Evolutionary conservation across 2,888 invertebrate genomes (phyloP).

Genomic region (Volucella inanis): DNA sequence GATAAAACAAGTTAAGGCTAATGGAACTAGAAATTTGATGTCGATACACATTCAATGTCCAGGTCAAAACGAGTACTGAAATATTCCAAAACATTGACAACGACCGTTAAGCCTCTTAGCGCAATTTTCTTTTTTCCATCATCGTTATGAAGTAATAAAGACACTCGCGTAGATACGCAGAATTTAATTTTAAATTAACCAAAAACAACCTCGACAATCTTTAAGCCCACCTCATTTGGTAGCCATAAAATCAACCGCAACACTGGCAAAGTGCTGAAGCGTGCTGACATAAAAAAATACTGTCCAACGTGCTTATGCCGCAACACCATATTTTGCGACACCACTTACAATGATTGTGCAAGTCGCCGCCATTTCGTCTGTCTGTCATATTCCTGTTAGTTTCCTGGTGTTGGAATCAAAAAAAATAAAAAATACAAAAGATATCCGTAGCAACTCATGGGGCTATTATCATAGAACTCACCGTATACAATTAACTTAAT

Average conservation of each 20-base stretch:
- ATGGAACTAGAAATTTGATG: too few species aligned
- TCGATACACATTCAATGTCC: too few species aligned
- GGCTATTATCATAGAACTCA: not conserved
- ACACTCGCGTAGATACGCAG: too few species aligned
- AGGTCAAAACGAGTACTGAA: too few species aligned
- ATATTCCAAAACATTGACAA: too few species aligned
- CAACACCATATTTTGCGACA: conserved; percentile 32
- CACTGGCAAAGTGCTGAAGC: conserved; percentile 3
- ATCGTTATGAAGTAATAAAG: too few species aligned
- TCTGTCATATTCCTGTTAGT: conserved; percentile 5
- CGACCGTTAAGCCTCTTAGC: too few species aligned
- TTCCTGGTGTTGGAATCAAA: conserved; percentile 1
- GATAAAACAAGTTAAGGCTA: too few species aligned
- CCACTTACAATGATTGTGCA: conserved; percentile 28
- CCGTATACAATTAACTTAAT: conserved; percentile 31
- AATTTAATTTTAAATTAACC: too few species aligned
- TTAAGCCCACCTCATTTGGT: not conserved
- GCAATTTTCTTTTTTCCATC: too few species aligned
- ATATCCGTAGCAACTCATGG: not conserved
- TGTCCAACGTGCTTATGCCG: not conserved
- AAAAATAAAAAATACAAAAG: not conserved
- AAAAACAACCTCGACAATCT: too few species aligned
- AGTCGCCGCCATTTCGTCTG: conserved; percentile 49
- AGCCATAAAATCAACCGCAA: not conserved
- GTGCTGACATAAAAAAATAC: conserved; percentile 16